Base-by-base conservation (phyloP, 2,888 invertebrate species). In the Argynnis bischoffii region DNA sequence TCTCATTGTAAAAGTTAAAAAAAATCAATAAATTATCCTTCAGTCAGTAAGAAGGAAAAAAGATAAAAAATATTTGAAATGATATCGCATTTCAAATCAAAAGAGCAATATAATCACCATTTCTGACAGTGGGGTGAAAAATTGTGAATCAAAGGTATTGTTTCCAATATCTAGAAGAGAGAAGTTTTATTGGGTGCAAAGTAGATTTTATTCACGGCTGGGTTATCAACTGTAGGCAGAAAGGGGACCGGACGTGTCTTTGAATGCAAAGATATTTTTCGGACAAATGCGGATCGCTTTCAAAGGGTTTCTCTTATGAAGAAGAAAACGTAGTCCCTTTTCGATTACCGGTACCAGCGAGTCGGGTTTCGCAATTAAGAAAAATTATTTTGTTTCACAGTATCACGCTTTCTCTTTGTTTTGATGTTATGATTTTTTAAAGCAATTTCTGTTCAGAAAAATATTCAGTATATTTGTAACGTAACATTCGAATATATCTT, bases 251-350 rank as follows among this genome's bases (percentile, higher is more conserved):
- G 91, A 91, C 87, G 83, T 85, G 85, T 82, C 81, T 77, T 84
- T 82, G 90, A 92, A 91, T 92, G 90, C 88, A 88, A 91, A 92
- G 89, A 90, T 89, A 92, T 90, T 90, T 89, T 86, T 87, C 72
- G 79, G 82, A 61, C 82, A 85, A 89, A 89, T 85, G 84, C 84
- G 83, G 85, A 84, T 87, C 89, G 84, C 87, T 90, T 88, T 88
- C 87, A 89, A 91, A 90, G 87, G 90, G 88, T 85, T 87, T 69
- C 75, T 81, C 85, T 88, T 86, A 85, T 84, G 85, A 87, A 81
- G 81, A 83, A 86, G 87, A 87, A 86, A 83, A 84, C 79, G 79
- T 77, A 78, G 75, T 81, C 85, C 87, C 88, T 81, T 90, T 89
- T 88, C 88, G 83, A 88, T 90, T 89, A 89, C 86, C 80, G 84